phyloP scores from a whole-genome alignment of 2,888 invertebrate species.

The Keiferia lycopersicella region DNA sequence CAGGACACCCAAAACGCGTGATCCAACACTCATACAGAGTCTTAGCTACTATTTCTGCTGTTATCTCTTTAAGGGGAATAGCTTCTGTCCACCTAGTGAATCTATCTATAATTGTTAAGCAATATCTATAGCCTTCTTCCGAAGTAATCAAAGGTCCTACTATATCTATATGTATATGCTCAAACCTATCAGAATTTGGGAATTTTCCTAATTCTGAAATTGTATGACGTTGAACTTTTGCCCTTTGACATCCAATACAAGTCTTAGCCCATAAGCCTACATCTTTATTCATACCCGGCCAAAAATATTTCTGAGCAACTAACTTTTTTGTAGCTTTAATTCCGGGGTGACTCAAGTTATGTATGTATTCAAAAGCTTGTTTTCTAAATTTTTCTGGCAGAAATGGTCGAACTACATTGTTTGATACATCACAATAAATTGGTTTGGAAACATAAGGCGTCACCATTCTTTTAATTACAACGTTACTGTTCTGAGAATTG shows the following conservation, averaged over 20 bases:
- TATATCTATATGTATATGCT: conserved; percentile 35
- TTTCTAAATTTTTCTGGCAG: conserved; percentile 21
- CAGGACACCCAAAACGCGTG: conserved; percentile 27
- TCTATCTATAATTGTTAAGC: conserved; percentile 35
- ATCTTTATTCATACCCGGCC: conserved; percentile 30
- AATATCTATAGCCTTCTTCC: conserved; percentile 31
- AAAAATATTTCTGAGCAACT: conserved; percentile 24
- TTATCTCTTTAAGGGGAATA: conserved; percentile 33
- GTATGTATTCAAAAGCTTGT: conserved; percentile 27
- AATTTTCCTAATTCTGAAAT: conserved; percentile 21
- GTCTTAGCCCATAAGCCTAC: conserved; percentile 23
- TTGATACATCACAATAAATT: conserved; percentile 27
- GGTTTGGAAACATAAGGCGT: background rate
- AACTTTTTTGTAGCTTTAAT: conserved; percentile 25
- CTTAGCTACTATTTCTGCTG: conserved; percentile 36
- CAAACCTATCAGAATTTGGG: conserved; percentile 28
- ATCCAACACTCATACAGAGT: conserved; percentile 33
- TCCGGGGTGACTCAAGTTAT: conserved; percentile 31
- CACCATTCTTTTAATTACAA: background rate
- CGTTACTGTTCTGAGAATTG: background rate
- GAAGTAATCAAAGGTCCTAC: conserved; percentile 32
- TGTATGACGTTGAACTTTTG: conserved; percentile 32
- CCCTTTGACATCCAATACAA: conserved; percentile 30
- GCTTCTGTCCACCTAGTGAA: conserved; percentile 38
- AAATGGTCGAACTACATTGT: conserved; percentile 23